Percentiles rank a stretch among this genome's conserved stretches.
Evolutionary conservation across 1,140 invertebrate genomes (phyloP).

Genomic region (Asbolus verrucosus): DNA sequence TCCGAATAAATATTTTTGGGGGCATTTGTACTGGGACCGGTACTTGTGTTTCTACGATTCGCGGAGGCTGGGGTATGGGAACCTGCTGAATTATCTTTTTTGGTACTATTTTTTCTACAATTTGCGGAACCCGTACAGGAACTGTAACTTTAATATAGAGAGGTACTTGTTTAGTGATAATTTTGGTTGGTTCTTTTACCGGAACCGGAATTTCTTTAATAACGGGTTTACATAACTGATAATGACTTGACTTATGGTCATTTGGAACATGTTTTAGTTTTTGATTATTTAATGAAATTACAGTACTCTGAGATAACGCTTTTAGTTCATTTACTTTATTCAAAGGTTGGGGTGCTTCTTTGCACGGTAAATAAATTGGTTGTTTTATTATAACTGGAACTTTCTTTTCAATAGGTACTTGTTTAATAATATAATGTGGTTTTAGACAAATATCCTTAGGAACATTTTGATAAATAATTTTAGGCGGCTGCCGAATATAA

Average conservation of each 20-base stretch:
- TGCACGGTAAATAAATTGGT: background rate
- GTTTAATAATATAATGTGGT: background rate
- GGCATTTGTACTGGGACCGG: background rate
- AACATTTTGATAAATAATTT: constrained; percentile 1
- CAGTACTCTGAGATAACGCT: no score
- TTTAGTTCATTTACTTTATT: no score
- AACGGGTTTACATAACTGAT: background rate
- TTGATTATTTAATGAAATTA: no score
- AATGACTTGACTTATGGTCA: no score
- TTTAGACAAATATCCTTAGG: background rate
- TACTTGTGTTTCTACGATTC: constrained; percentile 6
- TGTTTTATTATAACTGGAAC: no score
- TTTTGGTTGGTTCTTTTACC: background rate
- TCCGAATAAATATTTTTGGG: constrained; percentile 28
- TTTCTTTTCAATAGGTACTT: background rate
- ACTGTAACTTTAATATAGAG: constrained; percentile 4
- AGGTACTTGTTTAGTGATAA: background rate
- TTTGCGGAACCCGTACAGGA: background rate
- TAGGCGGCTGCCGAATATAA: constrained; percentile 5
- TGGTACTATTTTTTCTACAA: background rate
- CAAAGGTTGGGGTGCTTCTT: background rate
- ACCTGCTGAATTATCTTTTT: background rate
- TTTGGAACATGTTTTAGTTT: no score
- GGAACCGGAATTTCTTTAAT: constrained; percentile 1
- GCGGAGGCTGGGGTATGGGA: constrained; percentile 11